Conservation (phyloP, 2,113 vertebrate genomes). For the Proteles cristata region DNA sequence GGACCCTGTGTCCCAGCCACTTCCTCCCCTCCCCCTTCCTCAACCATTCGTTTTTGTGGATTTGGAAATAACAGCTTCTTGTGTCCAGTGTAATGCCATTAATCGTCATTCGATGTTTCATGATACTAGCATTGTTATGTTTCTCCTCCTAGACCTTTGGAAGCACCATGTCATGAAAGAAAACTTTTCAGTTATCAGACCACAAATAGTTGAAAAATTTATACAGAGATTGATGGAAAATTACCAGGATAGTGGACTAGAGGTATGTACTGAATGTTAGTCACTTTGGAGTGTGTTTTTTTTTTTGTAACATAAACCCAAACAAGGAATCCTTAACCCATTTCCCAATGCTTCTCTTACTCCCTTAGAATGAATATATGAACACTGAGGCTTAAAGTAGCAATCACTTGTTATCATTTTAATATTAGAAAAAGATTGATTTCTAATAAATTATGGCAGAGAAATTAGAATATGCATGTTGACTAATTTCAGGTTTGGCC, state of each 20-base stretch:
- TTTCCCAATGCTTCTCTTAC: neutral
- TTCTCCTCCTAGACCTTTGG: slow-evolving; percentile 85
- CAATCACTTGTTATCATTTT: neutral
- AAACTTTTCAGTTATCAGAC: slow-evolving; percentile 82
- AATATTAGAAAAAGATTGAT: neutral
- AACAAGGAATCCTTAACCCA: neutral
- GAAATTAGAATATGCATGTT: neutral
- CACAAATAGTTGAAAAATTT: slow-evolving; percentile 86
- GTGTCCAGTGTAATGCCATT: too few species aligned
- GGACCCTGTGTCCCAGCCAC: neutral
- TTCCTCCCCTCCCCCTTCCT: neutral
- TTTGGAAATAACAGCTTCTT: neutral
- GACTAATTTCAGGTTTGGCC: neutral
- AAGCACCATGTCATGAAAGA: slow-evolving; percentile 85
- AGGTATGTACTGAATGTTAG: slow-evolving; percentile 76
- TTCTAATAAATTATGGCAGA: neutral
- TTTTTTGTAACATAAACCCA: neutral
- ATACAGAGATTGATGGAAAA: slow-evolving; percentile 86
- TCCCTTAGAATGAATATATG: neutral
- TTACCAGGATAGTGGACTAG: slow-evolving; percentile 79
- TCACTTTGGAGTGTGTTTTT: neutral
- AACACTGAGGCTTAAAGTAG: neutral
- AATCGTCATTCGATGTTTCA: neutral
- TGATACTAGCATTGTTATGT: neutral
- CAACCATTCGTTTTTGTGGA: neutral